Percentiles rank a stretch among this genome's conserved stretches.
These are phyloP conservation scores for Dione juno DNA, from an alignment of 2,888 invertebrate genomes.

Conservation along the genomic window DNA sequence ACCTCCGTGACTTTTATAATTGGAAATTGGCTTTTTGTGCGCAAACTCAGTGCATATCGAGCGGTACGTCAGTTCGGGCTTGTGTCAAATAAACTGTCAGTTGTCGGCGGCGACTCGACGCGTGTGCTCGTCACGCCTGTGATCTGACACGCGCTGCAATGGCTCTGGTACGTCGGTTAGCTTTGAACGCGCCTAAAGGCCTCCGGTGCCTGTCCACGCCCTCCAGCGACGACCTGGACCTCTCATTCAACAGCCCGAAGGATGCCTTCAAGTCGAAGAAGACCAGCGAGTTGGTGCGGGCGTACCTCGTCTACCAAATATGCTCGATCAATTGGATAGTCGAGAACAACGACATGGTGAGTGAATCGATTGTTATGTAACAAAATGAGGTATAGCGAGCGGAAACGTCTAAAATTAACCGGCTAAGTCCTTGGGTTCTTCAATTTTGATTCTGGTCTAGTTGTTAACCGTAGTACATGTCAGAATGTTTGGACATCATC, in stretches of 20 bases:
- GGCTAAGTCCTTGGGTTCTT: constrained; percentile 59
- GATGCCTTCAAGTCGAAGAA: constrained; percentile 98
- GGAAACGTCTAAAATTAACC: constrained; percentile 59
- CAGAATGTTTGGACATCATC: constrained; percentile 29
- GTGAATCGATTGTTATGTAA: constrained; percentile 74
- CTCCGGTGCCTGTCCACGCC: constrained; percentile 63
- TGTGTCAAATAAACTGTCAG: constrained; percentile 56
- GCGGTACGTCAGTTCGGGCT: constrained; percentile 64
- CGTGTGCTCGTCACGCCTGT: constrained; percentile 48
- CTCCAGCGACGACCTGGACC: constrained; percentile 88
- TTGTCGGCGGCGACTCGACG: constrained; percentile 65
- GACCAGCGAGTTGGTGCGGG: constrained; percentile 94
- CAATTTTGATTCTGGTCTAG: neutral
- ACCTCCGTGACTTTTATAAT: constrained; percentile 78
- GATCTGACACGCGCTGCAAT: constrained; percentile 54
- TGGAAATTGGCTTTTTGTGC: constrained; percentile 79
- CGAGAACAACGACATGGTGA: constrained; percentile 96
- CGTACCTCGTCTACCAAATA: constrained; percentile 95
- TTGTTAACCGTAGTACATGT: constrained; percentile 47
- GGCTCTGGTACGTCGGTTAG: constrained; percentile 77
- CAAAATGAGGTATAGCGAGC: constrained; percentile 48
- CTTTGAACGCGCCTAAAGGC: constrained; percentile 66
- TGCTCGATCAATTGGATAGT: constrained; percentile 94
- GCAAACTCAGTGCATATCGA: constrained; percentile 70
- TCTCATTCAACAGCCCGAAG: constrained; percentile 92